Evolutionary conservation across 2,113 vertebrate species (phyloP).

Genomic region (Ceyx melanurus): DNA sequence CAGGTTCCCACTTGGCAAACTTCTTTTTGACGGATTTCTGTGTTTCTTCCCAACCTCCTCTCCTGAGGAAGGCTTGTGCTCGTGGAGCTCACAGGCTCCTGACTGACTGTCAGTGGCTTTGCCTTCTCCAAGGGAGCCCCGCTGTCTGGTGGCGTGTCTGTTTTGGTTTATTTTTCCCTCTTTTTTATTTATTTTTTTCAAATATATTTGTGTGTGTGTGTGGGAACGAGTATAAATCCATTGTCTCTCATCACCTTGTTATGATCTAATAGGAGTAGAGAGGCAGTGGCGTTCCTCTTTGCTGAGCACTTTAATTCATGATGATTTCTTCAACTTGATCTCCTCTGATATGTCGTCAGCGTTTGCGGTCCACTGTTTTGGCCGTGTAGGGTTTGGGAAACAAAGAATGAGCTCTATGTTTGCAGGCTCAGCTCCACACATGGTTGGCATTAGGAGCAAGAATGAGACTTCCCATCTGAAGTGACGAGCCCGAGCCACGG

Average conservation of each 20-base stretch:
- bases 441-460: constrained; percentile 37
- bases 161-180: too few relatives aligned
- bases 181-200: neutral
- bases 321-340: constrained; percentile 36
- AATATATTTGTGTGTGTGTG: neutral
- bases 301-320: constrained; percentile 41
- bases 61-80: fast-evolving
- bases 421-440: neutral
- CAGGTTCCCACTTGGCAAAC: neutral
- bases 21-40: constrained; percentile 10
- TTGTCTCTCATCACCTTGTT: constrained; percentile 51
- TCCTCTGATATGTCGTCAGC: neutral
- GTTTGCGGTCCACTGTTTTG: constrained; percentile 35
- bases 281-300: neutral
- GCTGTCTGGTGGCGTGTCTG: neutral
- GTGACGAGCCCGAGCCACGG: neutral
- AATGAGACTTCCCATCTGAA: neutral
- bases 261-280: neutral
- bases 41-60: neutral
- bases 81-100: neutral
- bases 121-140: neutral
- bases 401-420: constrained; percentile 8
- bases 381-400: neutral
- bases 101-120: neutral
- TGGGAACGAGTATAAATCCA: neutral